Conservation (phyloP, 2,113 vertebrate species). For the Platanista minor region DNA sequence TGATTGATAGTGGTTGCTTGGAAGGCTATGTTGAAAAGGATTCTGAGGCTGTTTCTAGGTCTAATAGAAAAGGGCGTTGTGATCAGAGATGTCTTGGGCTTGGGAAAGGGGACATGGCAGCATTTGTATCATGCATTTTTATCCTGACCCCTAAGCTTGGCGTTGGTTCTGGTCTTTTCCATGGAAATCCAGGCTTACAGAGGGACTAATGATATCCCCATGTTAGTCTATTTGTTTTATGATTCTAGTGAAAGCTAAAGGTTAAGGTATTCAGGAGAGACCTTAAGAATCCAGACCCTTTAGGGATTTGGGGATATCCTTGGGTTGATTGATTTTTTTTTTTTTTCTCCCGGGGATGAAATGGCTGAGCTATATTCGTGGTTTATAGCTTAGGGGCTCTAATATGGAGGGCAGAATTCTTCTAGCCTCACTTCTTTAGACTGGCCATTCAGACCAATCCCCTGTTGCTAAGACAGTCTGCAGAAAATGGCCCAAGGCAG, state of each 20-base stretch:
- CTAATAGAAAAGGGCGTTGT: not conserved
- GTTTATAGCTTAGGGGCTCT: not conserved
- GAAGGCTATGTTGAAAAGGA: not conserved
- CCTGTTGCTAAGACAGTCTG: not conserved
- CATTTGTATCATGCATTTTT: not conserved
- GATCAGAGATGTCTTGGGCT: not conserved
- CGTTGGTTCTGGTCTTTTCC: not conserved
- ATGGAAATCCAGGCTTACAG: not conserved
- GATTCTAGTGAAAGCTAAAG: not conserved
- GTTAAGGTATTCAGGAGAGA: not conserved
- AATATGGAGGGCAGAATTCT: not conserved
- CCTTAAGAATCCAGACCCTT: not conserved
- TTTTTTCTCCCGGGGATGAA: not conserved
- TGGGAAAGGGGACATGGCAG: not conserved
- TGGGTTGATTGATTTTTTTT: not conserved
- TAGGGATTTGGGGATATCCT: not conserved
- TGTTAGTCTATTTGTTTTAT: not conserved
- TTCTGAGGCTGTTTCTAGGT: not conserved
- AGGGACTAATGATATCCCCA: not conserved
- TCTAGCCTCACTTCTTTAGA: not conserved
- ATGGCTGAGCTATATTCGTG: not conserved
- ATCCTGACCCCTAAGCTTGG: not conserved
- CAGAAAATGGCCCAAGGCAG: not conserved
- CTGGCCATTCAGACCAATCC: not conserved
- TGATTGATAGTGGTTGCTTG: not conserved